Conservation (phyloP, 2,888 invertebrate genomes). For the Eucera pruinosa region DNA sequence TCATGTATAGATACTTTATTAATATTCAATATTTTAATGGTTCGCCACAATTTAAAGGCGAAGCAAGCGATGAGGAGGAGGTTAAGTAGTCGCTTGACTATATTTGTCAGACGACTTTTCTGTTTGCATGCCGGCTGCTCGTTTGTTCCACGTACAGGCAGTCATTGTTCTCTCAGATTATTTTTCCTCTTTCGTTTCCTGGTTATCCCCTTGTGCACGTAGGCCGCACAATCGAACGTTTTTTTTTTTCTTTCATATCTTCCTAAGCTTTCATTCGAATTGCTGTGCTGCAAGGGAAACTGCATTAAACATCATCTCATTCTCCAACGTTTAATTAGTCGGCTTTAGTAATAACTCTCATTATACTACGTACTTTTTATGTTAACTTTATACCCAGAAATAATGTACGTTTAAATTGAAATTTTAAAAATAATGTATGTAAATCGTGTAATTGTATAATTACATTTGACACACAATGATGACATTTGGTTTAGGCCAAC, state of each 20-base stretch:
- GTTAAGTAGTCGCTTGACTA: constrained; percentile 58
- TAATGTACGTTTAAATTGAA: neutral
- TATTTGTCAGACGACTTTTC: constrained; percentile 63
- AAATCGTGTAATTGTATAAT: too few relatives aligned
- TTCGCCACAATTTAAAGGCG: constrained; percentile 51
- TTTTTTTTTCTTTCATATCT: constrained; percentile 23
- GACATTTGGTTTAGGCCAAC: too few relatives aligned
- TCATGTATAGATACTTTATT: constrained; percentile 44
- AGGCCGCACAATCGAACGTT: constrained; percentile 55
- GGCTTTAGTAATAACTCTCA: constrained; percentile 7
- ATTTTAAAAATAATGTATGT: neutral
- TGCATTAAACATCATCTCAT: constrained; percentile 31
- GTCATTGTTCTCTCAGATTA: constrained; percentile 63
- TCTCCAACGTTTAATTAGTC: constrained; percentile 50
- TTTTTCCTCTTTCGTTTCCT: constrained; percentile 58
- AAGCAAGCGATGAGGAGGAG: constrained; percentile 42
- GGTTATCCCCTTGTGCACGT: constrained; percentile 56
- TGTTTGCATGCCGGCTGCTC: constrained; percentile 62
- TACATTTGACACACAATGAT: too few relatives aligned
- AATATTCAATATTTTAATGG: constrained; percentile 76
- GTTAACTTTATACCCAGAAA: neutral
- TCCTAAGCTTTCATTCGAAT: constrained; percentile 52
- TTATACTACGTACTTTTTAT: neutral
- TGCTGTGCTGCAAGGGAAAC: constrained; percentile 22
- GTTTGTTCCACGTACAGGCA: constrained; percentile 60